A percentile compares a stretch with the other conserved stretches of the same genome.
phyloP scores from a whole-genome alignment of 30 jellyfish, hydroid and myxozoan species.

The Hydra vulgaris region DNA sequence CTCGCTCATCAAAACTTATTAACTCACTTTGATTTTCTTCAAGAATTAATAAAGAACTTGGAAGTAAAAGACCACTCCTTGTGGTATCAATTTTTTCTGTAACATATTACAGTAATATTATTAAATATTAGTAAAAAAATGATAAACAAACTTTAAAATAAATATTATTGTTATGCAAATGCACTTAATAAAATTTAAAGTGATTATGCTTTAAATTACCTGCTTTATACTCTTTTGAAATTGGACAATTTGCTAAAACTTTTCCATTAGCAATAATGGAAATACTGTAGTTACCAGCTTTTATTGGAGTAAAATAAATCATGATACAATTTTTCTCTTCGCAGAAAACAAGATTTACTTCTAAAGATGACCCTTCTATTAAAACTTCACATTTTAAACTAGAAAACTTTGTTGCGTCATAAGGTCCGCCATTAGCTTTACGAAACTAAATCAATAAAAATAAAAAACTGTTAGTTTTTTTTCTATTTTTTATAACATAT shows the following conservation, averaged over 20 bases:
- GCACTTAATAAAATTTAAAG: too few relatives aligned
- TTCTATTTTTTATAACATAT: too few relatives aligned
- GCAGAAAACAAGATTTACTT: not conserved
- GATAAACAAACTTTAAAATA: not conserved
- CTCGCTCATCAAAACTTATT: slow-evolving; percentile 51
- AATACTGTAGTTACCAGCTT: slow-evolving; percentile 21
- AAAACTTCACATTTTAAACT: slow-evolving; percentile 21
- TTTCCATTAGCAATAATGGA: slow-evolving; percentile 33
- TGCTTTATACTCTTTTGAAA: slow-evolving; percentile 15
- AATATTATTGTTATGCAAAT: too few relatives aligned
- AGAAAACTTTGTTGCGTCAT: not conserved
- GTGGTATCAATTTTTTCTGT: slow-evolving; percentile 58
- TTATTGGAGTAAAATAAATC: slow-evolving; percentile 25
- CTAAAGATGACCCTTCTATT: not conserved
- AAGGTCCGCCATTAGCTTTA: slow-evolving; percentile 12
- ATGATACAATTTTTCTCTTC: not conserved
- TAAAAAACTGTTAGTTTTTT: too few relatives aligned
- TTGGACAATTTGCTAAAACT: slow-evolving; percentile 3
- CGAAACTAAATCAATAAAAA: slow-evolving; percentile 13
- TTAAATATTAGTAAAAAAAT: not conserved
- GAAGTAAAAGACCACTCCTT: slow-evolving; percentile 43
- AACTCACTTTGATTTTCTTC: slow-evolving; percentile 16
- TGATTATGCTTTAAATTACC: slow-evolving; percentile 23
- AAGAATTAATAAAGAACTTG: slow-evolving; percentile 45
- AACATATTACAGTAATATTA: not conserved